Base-by-base conservation (phyloP, 64 coral and sea anemone species). In the Stylophora pistillata region DNA sequence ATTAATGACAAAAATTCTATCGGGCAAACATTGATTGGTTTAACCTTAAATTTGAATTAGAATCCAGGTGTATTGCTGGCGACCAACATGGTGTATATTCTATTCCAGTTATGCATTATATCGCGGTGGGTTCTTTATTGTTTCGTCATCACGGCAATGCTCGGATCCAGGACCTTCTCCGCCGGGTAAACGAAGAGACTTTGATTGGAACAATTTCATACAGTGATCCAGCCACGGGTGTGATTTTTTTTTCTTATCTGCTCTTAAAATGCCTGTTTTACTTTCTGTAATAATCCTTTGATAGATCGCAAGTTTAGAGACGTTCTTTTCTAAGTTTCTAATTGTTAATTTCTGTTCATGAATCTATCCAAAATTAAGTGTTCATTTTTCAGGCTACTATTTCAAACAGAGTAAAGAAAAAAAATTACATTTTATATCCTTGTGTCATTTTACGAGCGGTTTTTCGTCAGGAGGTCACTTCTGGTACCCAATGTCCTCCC, bases 161-260 rank as follows among this genome's bases (percentile, higher is more conserved):
- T 15, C 18, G 56, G 30, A 58, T 92, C 34, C 83, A 92, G 73
- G 83, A 87, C 74, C 15, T 92, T 5, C 75, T 92, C 11, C 78
- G 27, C 5, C 90, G 84, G 0, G 47, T 92, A 25, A 83, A 92
- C 59, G 72, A 92, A 56, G 90, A 87, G 26, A 73, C 16, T 21
- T 21, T 92, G 21, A 32, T 92, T 17, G 90, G 85, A 17, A 87
- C 84, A 17, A 32, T 87, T 2, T 62, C 86, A 37, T 72, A 87
- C 33, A 92, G 90, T 12, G 90, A 92, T 57, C 90, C 90, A 34
- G 71, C 90, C 0, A 87, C 90, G 73, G 90, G 90, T 92, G n/a
- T 27, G 17, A 29, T 29, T 68, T 30, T 27, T 13, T 57, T 20
- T 60, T 56, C 30, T 30, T 47, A 17, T 65, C 20, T 23, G 9